Conservation (phyloP, 1,140 invertebrate genomes). For the Mylabris phalerata region DNA sequence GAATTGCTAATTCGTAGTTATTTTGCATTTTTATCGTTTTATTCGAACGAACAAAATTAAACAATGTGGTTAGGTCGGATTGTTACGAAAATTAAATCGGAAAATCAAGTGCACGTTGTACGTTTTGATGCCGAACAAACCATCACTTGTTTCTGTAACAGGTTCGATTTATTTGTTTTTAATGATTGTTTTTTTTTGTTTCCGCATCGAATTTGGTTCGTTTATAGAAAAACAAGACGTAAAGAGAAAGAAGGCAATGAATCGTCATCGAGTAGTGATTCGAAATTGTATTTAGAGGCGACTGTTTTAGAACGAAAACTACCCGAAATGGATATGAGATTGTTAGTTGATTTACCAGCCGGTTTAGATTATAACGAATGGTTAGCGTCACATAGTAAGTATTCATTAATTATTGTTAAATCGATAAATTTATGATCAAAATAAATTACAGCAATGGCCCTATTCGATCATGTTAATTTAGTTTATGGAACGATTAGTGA, state of each 20-base stretch:
- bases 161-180: background rate
- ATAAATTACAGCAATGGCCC: slow-evolving; percentile 75
- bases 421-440: background rate
- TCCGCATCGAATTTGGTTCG: slow-evolving; percentile 6
- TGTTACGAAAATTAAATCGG: slow-evolving; percentile 24
- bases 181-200: background rate
- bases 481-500: slow-evolving; percentile 96
- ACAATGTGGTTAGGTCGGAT: slow-evolving; percentile 25
- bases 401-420: background rate
- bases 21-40: no score
- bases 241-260: slow-evolving; percentile 86
- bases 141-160: slow-evolving; percentile 70
- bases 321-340: slow-evolving; percentile 84
- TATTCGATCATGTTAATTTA: slow-evolving; percentile 97
- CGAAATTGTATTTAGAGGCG: slow-evolving; percentile 92
- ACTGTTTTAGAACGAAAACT: slow-evolving; percentile 86
- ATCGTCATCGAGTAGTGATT: slow-evolving; percentile 61
- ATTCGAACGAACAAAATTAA: no score
- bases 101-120: slow-evolving; percentile 29
- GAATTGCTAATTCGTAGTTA: no score
- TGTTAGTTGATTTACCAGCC: slow-evolving; percentile 86
- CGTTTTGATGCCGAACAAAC: slow-evolving; percentile 63
- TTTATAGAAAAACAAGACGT: slow-evolving; percentile 86
- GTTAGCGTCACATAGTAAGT: slow-evolving; percentile 95
- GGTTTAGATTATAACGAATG: slow-evolving; percentile 97